A percentile compares a stretch with the other conserved stretches of the same genome.
Conservation (phyloP, 1,140 invertebrate species). For the Eueides isabella region DNA sequence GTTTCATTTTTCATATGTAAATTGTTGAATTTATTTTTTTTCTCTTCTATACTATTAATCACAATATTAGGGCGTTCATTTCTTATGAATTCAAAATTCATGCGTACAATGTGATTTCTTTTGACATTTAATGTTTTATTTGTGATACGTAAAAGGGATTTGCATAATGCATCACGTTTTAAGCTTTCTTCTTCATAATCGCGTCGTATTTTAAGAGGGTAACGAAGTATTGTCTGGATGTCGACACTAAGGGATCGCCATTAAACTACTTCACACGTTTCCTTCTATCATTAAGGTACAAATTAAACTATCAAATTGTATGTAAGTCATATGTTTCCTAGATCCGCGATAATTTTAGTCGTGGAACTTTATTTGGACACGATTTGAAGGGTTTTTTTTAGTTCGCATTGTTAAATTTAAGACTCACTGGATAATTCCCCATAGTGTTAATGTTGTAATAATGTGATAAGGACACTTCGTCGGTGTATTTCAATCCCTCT, state of each 20-base stretch:
- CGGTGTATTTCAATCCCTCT: constrained; percentile 67
- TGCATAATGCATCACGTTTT: constrained; percentile 78
- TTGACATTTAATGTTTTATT: constrained; percentile 80
- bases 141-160: constrained; percentile 77
- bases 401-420: constrained; percentile 68
- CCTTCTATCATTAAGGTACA: constrained; percentile 65
- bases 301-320: constrained; percentile 40
- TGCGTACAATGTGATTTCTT: constrained; percentile 79
- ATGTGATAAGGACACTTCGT: constrained; percentile 74
- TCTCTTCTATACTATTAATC: constrained; percentile 72
- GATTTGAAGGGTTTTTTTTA: background rate
- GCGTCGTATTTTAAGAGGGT: constrained; percentile 55
- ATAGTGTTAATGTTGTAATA: constrained; percentile 73
- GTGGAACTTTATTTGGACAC: background rate
- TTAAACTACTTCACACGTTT: constrained; percentile 53
- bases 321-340: background rate
- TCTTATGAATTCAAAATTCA: constrained; percentile 81
- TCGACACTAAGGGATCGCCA: constrained; percentile 51
- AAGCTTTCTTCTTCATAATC: constrained; percentile 60
- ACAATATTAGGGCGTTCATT: constrained; percentile 61
- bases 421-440: constrained; percentile 60
- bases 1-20: constrained; percentile 64
- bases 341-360: background rate
- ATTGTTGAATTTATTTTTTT: constrained; percentile 69
- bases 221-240: constrained; percentile 45